phyloP scores from a whole-genome alignment of 2,797 vertebrate genomes.

The Melopsittacus undulatus region DNA sequence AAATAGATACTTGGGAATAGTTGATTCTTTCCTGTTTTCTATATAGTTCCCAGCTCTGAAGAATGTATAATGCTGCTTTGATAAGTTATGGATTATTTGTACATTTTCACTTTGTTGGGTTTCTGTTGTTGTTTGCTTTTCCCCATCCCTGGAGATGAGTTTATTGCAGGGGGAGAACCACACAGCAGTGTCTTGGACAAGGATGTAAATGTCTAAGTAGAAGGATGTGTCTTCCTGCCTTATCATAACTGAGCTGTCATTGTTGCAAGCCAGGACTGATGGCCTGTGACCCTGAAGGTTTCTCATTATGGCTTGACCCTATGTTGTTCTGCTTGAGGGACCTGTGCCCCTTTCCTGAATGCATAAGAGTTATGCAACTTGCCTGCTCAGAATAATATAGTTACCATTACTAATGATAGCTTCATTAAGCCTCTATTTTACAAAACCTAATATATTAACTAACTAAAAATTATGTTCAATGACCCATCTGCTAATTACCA shows the following conservation, averaged over 20 bases:
- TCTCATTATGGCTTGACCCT: neutral
- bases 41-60: neutral
- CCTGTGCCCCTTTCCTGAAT: neutral
- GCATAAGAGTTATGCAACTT: neutral
- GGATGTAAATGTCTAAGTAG: neutral
- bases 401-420: neutral
- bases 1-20: neutral
- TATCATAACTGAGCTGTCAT: neutral
- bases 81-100: neutral
- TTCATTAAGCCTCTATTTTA: conserved; percentile 20
- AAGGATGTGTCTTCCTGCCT: neutral
- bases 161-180: neutral
- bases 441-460: neutral
- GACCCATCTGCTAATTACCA: conserved; percentile 26
- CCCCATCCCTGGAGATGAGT: accelerated
- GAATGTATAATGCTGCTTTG: neutral
- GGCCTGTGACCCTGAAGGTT: neutral
- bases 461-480: conserved; percentile 6
- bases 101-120: neutral
- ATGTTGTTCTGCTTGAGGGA: neutral
- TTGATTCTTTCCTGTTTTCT: neutral
- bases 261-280: neutral
- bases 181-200: neutral
- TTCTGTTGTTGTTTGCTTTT: neutral
- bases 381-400: neutral